A percentile compares a stretch with the other conserved stretches of the same genome.
phyloP scores from a whole-genome alignment of 1,140 invertebrate genomes.

The Pogonomyrmex barbatus region DNA sequence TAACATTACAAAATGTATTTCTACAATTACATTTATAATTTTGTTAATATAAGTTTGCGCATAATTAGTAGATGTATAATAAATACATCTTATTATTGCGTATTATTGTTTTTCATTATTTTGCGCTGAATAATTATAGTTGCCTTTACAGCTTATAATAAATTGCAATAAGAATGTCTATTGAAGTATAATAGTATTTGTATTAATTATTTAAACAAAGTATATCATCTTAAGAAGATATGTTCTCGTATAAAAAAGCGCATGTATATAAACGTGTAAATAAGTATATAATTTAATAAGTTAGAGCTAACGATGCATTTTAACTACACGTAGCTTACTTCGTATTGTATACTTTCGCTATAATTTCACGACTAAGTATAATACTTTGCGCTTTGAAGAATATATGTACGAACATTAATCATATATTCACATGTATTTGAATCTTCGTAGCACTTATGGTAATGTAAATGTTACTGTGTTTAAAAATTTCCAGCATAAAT shows the following conservation, averaged over 20 bases:
- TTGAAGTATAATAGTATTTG: not conserved
- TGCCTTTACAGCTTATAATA: constrained; percentile 11
- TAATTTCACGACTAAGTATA: constrained; percentile 15
- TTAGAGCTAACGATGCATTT: constrained; percentile 29
- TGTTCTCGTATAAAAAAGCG: constrained; percentile 60
- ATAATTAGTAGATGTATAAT: constrained; percentile 15
- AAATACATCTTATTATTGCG: constrained; percentile 13
- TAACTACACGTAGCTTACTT: not conserved
- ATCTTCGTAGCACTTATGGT: constrained; percentile 40
- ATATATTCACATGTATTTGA: constrained; percentile 12
- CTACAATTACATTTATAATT: constrained; percentile 50
- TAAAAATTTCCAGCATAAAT: constrained; percentile 1
- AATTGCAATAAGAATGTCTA: not conserved
- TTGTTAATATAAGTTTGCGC: constrained; percentile 39
- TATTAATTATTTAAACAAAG: constrained; percentile 39
- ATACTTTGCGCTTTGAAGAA: constrained; percentile 27
- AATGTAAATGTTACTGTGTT: not conserved
- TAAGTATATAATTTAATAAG: constrained; percentile 48
- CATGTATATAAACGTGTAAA: constrained; percentile 62
- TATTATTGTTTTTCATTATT: not conserved
- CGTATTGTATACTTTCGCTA: not conserved
- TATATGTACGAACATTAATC: constrained; percentile 7
- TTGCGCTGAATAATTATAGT: not conserved
- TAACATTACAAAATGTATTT: constrained; percentile 43
- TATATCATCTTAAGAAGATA: constrained; percentile 14